phyloP scores from a whole-genome alignment of 37 sponge, comb jelly and placozoan genomes.

The Axinella damicornis region DNA sequence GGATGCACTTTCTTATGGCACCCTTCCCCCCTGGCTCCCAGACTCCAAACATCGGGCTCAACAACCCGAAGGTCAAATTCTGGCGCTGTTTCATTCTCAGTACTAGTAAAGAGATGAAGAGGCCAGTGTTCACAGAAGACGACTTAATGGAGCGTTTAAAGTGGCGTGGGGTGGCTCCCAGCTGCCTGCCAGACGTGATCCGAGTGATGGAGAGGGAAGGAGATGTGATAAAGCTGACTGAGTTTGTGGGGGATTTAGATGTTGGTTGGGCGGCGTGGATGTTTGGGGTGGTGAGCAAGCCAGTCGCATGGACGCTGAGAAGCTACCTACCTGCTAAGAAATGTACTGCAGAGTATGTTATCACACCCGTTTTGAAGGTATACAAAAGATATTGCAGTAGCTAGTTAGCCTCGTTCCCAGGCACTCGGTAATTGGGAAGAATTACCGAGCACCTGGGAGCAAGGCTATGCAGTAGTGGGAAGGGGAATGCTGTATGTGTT shows the following conservation, averaged over 20 bases:
- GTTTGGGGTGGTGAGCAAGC: conserved; percentile 7
- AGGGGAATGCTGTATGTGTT: too few relatives aligned
- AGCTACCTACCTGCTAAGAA: conserved; percentile 26
- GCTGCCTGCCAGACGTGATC: conserved; percentile 37
- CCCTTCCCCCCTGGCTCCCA: conserved; percentile 61
- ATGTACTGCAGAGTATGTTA: conserved; percentile 21
- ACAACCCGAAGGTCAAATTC: conserved; percentile 60
- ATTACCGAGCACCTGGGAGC: too few relatives aligned
- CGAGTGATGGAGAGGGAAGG: conserved; percentile 43
- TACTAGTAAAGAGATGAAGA: conserved; percentile 33
- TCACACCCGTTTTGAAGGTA: conserved; percentile 33
- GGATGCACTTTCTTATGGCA: conserved; percentile 66
- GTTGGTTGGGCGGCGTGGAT: conserved; percentile 55
- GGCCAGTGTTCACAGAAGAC: conserved; percentile 29
- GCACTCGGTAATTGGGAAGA: too few relatives aligned
- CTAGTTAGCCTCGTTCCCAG: too few relatives aligned
- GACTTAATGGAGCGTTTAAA: conserved; percentile 45
- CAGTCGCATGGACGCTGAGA: conserved; percentile 58
- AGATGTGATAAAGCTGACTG: background rate
- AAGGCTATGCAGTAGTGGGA: too few relatives aligned
- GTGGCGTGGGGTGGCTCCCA: conserved; percentile 26
- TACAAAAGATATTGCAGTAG: too few relatives aligned
- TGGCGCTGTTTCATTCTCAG: conserved; percentile 59
- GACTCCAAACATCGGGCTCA: background rate
- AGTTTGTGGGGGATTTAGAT: background rate